A percentile compares a stretch with the other conserved stretches of the same genome.
Conservation (phyloP, 2,888 invertebrate genomes). For the Thumatha senex region DNA sequence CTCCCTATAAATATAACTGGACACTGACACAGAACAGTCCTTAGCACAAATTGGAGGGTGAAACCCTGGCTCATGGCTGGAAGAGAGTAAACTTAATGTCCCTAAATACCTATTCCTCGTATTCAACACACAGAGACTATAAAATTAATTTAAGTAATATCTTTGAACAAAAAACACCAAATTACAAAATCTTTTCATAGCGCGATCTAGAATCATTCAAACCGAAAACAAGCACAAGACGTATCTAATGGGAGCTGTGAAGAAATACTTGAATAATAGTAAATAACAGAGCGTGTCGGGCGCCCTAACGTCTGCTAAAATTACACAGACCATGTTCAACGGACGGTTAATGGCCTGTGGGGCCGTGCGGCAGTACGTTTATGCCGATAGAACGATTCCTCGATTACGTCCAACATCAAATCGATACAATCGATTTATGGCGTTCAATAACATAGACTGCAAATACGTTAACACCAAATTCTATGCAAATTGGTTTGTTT, state of each 20-base stretch:
- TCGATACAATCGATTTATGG: not conserved
- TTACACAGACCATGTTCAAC: slow-evolving; percentile 2
- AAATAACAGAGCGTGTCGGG: not conserved
- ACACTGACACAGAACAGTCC: no score
- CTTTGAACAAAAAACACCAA: not conserved
- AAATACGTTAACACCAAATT: no score
- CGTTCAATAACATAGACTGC: not conserved
- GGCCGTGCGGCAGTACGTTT: not conserved
- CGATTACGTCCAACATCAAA: not conserved
- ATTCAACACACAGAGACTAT: not conserved
- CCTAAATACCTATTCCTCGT: no score
- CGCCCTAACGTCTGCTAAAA: slow-evolving; percentile 1
- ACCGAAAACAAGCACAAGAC: no score
- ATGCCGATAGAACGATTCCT: not conserved
- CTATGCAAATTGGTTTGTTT: no score
- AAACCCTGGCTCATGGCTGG: no score
- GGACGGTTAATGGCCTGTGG: not conserved
- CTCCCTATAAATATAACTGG: no score
- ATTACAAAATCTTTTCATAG: not conserved
- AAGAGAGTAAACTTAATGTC: no score
- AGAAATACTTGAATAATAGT: not conserved
- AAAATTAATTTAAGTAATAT: no score
- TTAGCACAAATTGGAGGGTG: no score
- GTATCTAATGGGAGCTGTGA: slow-evolving; percentile 1
- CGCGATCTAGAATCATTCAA: no score